Conservation (phyloP, 2,888 invertebrate species). For the Laothoe populi region DNA sequence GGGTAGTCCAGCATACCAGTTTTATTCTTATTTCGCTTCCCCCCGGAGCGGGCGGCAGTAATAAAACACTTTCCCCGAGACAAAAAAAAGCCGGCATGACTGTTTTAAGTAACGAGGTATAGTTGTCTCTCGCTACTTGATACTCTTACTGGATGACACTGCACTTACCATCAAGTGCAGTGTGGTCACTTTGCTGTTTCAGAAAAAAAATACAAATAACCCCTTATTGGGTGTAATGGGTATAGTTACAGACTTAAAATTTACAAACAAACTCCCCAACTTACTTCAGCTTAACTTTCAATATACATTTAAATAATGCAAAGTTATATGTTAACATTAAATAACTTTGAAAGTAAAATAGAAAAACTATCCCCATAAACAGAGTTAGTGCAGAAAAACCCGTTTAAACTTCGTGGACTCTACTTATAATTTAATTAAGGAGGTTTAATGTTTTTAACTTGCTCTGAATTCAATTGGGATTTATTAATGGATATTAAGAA, state of each 20-base stretch:
- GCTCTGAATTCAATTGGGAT: constrained; percentile 4
- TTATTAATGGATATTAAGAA: background rate
- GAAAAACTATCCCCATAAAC: constrained; percentile 11
- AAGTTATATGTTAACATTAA: background rate
- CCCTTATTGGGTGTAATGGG: no score
- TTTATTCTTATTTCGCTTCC: no score
- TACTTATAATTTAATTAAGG: constrained; percentile 10
- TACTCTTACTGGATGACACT: no score
- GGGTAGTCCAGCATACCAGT: no score
- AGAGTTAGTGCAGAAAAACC: constrained; percentile 3
- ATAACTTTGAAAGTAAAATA: constrained; percentile 2
- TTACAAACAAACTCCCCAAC: background rate
- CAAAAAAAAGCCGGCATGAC: no score
- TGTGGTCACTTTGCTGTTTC: no score
- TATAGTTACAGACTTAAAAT: background rate
- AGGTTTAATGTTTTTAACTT: constrained; percentile 1
- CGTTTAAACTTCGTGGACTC: constrained; percentile 2
- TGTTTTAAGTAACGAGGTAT: no score
- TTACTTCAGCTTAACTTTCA: background rate
- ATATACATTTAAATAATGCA: background rate
- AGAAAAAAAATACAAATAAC: no score
- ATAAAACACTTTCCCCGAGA: no score
- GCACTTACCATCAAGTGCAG: no score
- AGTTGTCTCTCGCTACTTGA: no score
- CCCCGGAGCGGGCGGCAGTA: no score